Base-by-base conservation (phyloP, 2,888 invertebrate species). In the Monoplex corrugatus region DNA sequence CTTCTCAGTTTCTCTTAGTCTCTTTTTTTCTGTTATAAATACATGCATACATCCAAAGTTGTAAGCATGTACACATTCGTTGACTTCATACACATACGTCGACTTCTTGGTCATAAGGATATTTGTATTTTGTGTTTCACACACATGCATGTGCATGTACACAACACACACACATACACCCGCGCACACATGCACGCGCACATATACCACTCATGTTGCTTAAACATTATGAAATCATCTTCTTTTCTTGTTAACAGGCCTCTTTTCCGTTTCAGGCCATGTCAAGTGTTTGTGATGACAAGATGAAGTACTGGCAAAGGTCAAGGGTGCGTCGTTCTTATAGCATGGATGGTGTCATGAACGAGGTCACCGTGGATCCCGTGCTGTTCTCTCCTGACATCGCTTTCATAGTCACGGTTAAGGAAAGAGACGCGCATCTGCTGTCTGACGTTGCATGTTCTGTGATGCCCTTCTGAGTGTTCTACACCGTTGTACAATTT, bases 231-330 rank as follows among this genome's bases (percentile, higher is more conserved):
- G n/a, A n/a, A n/a, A n/a, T n/a, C n/a, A n/a, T n/a, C n/a, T n/a
- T n/a, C n/a, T n/a, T n/a, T n/a, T n/a, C 16, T n/a, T n/a, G 23
- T 72, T n/a, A n/a, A n/a, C n/a, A n/a, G n/a, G n/a, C n/a, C 38
- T 78, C 28, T 2, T 43, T 40, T 68, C 8, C 40, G 40, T 43
- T 95, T 68, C 94, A 97, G 96, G 99, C 99, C 78, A 98, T 99
- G 98, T 99, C 99, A 78, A 97, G 98, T 93, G 98, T 98, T 83
- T 99, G 98, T 97, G 99, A 99, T 96, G 99, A 99, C 96, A 98
- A 98, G 96, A 97, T 96, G 91, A 94, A 95, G 90, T 95, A 96
- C 85, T 94, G 95, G 90, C 94, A 95, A 38, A 94, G 98, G 95
- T 98, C 98, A 96, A 80, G 87, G 94, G 97, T 98, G 94, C 98